phyloP scores from a whole-genome alignment of 2,888 invertebrate genomes.

The Arge pagana region DNA sequence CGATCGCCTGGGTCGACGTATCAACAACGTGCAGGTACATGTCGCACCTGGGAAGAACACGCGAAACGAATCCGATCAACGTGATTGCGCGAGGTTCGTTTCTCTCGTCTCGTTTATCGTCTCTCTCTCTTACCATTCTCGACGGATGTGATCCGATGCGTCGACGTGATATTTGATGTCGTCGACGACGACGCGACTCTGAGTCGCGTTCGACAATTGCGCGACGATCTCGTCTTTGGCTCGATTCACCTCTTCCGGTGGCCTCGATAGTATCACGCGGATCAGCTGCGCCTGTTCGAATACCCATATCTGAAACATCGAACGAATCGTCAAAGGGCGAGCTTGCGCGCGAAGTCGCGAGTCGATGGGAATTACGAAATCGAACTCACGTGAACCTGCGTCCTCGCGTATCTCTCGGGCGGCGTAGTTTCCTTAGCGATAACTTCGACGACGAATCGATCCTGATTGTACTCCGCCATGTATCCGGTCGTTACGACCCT shows the following conservation, averaged over 20 bases:
- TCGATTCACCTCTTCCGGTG: conserved; percentile 75
- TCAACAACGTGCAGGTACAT: conserved; percentile 85
- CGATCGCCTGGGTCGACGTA: conserved; percentile 71
- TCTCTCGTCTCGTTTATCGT: too few species aligned
- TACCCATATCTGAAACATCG: conserved; percentile 77
- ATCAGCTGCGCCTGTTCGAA: conserved; percentile 84
- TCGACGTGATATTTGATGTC: conserved; percentile 77
- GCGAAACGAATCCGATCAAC: conserved; percentile 15
- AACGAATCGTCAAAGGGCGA: neutral
- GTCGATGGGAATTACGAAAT: neutral
- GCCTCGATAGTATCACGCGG: conserved; percentile 80
- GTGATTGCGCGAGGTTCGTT: neutral
- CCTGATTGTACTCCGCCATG: conserved; percentile 88
- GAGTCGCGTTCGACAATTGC: conserved; percentile 76
- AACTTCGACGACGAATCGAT: conserved; percentile 82
- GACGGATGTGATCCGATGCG: conserved; percentile 66
- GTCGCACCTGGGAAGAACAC: conserved; percentile 70
- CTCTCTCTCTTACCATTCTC: conserved; percentile 71
- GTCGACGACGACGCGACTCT: conserved; percentile 78
- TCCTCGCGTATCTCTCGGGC: conserved; percentile 76
- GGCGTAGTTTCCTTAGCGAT: conserved; percentile 80
- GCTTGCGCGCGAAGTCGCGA: too few species aligned
- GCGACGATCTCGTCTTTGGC: conserved; percentile 73
- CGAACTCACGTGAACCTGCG: conserved; percentile 77
- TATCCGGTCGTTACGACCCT: conserved; percentile 76